These are phyloP conservation scores for Heterotilapia buettikoferi DNA, from an alignment of 2,113 vertebrate genomes.

Conservation along the genomic window DNA sequence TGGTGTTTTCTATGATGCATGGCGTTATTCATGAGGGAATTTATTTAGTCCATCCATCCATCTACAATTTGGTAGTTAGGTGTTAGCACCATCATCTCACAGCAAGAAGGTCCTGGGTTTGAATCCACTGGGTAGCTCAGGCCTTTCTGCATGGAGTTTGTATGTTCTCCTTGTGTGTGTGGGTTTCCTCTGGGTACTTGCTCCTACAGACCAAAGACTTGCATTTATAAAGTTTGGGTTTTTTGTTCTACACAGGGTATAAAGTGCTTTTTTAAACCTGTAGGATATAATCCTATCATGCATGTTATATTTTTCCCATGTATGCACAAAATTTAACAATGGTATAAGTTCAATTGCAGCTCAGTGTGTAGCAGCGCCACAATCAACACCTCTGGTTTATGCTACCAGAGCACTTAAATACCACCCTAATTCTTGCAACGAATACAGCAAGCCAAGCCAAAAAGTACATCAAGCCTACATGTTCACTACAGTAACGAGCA, in stretches of 20 bases:
- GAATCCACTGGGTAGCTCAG: not conserved
- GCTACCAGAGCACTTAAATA: not conserved
- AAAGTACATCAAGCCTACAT: not conserved
- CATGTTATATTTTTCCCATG: not conserved
- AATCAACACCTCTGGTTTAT: not conserved
- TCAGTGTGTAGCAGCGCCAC: not conserved
- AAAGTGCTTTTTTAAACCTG: not conserved
- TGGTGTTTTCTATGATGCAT: not conserved
- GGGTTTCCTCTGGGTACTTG: not conserved
- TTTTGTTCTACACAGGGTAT: not conserved
- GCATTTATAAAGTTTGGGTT: not conserved
- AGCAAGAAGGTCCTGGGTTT: not conserved
- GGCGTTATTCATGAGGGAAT: not conserved
- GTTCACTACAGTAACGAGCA: not conserved
- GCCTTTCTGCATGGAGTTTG: not conserved
- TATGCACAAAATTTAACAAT: not conserved
- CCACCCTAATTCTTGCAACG: not conserved
- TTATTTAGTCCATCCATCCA: not conserved
- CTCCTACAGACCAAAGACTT: not conserved
- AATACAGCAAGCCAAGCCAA: not conserved
- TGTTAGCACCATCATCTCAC: not conserved
- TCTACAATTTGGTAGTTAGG: not conserved
- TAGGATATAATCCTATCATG: not conserved
- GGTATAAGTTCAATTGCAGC: not conserved
- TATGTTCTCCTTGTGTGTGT: not conserved